Base-by-base conservation (phyloP, 92 coral and sea anemone species). In the Ricordea florida region DNA sequence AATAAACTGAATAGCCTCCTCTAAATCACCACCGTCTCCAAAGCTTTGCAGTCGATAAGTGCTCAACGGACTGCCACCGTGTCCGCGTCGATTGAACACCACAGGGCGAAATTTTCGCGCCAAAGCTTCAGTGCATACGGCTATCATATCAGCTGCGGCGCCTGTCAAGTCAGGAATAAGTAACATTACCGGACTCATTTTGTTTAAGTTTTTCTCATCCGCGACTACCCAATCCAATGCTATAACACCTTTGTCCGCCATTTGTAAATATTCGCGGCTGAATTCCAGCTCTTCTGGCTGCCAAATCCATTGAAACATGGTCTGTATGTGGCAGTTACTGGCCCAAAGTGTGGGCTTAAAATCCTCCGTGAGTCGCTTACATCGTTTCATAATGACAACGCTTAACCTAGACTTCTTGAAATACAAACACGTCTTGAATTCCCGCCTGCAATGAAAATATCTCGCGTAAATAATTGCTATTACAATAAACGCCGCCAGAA, bases 41-140 rank as follows among this genome's bases (percentile, higher is more conserved):
- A 85, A 86, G 41, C 92, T 92, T 71, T 92, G 99, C 57, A 96
- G 74, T 18, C 99, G 92, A 18, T 90, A 88, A 2, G 99, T 96
- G 0, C 96, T 82, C 24, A 96, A 65, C 24, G 90, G 92, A 4
- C 88, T 78, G 0, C 84, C 89, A 0, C 97, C 93, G 33, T 96
- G 99, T 20, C 99, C 99, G n/a, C 99, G 86, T 24, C 99, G 97
- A 48, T 92, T 89, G 42, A 96, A 96, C 18, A 96, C 94, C n/a
- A 96, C 97, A 14, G 92, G 97, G 16, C 99, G 90, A 76, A 85
- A 96, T 35, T 87, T 78, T 47, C 82, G 85, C 52, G 64, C 62
- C 43, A 89, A 45, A 10, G 85, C 97, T 9, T 46, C 47, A 0
- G 69, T 47, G 79, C 97, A 92, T 21, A 84, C 69, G 48, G 87